Conservation (phyloP, 2,888 invertebrate genomes). For the Sesamia inferens region DNA sequence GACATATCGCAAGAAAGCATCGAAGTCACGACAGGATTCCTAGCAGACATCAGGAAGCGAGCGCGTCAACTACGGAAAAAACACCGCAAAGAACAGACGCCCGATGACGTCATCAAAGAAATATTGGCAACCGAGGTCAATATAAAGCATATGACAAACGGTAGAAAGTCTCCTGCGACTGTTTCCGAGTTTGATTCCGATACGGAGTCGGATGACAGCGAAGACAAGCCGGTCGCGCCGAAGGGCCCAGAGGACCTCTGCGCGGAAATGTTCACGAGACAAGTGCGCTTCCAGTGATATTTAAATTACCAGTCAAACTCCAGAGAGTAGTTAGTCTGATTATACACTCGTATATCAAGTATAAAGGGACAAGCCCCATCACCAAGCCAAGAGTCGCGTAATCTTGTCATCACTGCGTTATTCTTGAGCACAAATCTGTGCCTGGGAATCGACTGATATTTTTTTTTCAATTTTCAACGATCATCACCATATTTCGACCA, state of each 20-base stretch:
- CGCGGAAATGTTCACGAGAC: conserved; percentile 86
- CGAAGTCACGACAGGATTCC: conserved; percentile 81
- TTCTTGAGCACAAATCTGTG: not conserved
- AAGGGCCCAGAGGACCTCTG: conserved; percentile 81
- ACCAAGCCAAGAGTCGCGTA: not conserved
- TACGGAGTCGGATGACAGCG: conserved; percentile 75
- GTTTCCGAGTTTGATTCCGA: conserved; percentile 84
- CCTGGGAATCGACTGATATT: not conserved
- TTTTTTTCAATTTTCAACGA: too few relatives aligned
- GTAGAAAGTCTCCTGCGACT: conserved; percentile 79
- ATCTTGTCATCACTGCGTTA: too few relatives aligned
- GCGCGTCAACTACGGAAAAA: conserved; percentile 82
- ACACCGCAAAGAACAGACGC: conserved; percentile 73
- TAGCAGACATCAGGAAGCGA: conserved; percentile 84
- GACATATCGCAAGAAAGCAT: conserved; percentile 81
- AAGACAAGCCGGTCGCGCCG: conserved; percentile 70
- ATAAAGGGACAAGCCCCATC: conserved; percentile 1
- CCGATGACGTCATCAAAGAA: conserved; percentile 84
- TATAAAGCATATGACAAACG: conserved; percentile 73
- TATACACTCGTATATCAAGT: conserved; percentile 43
- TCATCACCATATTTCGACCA: too few relatives aligned
- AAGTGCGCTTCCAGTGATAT: conserved; percentile 82
- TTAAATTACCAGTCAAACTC: conserved; percentile 40
- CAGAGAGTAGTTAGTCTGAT: conserved; percentile 49
- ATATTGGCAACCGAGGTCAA: conserved; percentile 84